Percentiles rank a stretch among this genome's conserved stretches.
These are phyloP conservation scores for Pangasius mekongensis DNA, from an alignment of 2,797 vertebrate species.

Conservation along the genomic window DNA sequence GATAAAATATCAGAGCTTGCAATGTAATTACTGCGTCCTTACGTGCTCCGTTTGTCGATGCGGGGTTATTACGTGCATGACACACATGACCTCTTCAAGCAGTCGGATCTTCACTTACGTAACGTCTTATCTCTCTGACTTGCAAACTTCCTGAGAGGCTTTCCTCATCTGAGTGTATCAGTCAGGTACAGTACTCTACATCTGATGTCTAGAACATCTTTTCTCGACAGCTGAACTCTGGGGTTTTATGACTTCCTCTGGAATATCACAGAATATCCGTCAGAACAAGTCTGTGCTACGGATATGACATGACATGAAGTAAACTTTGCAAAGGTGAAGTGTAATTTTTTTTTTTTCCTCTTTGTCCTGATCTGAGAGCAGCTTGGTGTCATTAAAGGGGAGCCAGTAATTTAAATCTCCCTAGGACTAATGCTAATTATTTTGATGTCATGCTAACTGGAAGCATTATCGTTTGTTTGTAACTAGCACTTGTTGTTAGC, in stretches of 20 bases:
- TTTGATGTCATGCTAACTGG: not conserved
- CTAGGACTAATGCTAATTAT: not conserved
- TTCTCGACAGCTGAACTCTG: not conserved
- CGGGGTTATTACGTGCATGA: not conserved
- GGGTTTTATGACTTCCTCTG: not conserved
- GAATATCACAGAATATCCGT: not conserved
- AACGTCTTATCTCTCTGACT: not conserved
- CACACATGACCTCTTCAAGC: not conserved
- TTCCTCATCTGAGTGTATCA: not conserved
- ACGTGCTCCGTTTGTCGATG: conserved; percentile 13
- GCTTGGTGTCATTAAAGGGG: not conserved
- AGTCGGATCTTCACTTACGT: not conserved
- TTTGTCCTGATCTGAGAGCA: not conserved
- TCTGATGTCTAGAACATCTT: not conserved
- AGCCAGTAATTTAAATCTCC: not conserved
- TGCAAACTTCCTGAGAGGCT: not conserved
- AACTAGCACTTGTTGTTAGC: not conserved
- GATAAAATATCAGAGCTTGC: conserved; percentile 35
- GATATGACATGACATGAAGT: not conserved
- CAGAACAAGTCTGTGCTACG: not conserved
- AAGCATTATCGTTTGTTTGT: too few species aligned
- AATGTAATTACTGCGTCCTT: conserved; percentile 25
- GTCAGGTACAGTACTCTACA: not conserved
- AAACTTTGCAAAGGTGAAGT: too few species aligned
- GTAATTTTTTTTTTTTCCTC: not conserved